Evolutionary conservation across 2,797 vertebrate species (phyloP).

Genomic region (Emys orbicularis): DNA sequence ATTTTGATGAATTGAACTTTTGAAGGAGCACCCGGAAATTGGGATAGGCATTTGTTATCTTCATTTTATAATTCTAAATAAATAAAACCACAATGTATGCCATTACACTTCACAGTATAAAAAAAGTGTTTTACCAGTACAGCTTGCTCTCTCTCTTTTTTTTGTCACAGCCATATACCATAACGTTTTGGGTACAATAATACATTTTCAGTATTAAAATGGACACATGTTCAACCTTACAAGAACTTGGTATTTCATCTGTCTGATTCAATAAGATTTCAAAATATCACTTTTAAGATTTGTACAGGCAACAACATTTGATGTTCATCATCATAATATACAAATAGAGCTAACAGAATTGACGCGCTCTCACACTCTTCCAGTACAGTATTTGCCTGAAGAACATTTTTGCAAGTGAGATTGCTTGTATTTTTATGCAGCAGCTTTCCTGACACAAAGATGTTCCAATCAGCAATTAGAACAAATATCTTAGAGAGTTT

Average conservation of each 20-base stretch:
- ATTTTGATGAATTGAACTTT: background rate
- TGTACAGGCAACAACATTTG: background rate
- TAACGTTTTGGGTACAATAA: accelerated
- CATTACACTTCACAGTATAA: background rate
- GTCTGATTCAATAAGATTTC: background rate
- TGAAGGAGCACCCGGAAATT: background rate
- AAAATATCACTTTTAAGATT: background rate
- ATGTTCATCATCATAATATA: accelerated
- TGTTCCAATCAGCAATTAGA: slow-evolving; percentile 3
- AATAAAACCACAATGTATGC: background rate
- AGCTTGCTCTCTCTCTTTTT: background rate
- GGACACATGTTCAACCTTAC: background rate
- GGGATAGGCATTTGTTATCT: accelerated
- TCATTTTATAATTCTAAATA: background rate
- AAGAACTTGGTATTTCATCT: background rate
- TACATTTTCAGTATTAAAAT: accelerated
- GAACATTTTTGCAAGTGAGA: background rate
- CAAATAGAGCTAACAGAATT: accelerated
- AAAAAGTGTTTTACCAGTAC: background rate
- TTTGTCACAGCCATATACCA: accelerated
- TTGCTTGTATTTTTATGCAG: background rate
- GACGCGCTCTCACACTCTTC: background rate
- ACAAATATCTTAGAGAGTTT: background rate
- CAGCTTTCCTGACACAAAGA: slow-evolving; percentile 19
- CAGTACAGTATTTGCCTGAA: accelerated